These are phyloP conservation scores for Eubucco bourcierii DNA, from an alignment of 2,113 vertebrate species.

Conservation along the genomic window DNA sequence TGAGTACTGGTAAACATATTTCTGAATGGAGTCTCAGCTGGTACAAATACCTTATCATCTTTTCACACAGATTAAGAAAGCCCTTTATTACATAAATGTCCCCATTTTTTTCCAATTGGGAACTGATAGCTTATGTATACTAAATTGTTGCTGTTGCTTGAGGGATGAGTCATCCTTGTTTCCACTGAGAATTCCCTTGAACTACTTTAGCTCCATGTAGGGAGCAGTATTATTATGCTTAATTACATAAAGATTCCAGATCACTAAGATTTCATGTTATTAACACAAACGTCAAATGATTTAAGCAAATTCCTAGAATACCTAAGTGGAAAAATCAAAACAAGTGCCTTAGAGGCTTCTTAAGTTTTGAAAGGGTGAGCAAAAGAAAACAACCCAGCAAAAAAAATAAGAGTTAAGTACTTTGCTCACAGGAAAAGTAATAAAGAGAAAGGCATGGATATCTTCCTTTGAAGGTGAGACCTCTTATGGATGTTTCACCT, in stretches of 20 bases:
- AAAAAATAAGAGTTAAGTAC: conserved; percentile 11
- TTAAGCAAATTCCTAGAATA: conserved; percentile 45
- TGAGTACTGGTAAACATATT: conserved; percentile 18
- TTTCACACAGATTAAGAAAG: not conserved
- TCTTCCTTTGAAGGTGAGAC: conserved; percentile 41
- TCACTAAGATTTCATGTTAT: conserved; percentile 38
- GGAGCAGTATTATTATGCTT: conserved; percentile 55
- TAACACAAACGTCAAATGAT: conserved; percentile 41
- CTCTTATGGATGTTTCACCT: conserved; percentile 21
- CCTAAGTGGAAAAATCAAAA: conserved; percentile 43
- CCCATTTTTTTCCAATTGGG: conserved; percentile 4
- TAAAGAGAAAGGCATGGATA: not conserved
- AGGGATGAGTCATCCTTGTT: conserved; percentile 52
- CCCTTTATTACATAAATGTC: conserved; percentile 33
- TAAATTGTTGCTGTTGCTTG: conserved; percentile 30
- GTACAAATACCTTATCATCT: conserved; percentile 20
- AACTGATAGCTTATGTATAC: conserved; percentile 1
- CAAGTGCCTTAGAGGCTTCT: conserved; percentile 29
- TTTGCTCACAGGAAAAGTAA: conserved; percentile 35
- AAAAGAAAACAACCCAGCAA: too few relatives aligned
- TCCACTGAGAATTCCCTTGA: conserved; percentile 52
- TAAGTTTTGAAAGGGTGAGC: not conserved
- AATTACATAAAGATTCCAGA: conserved; percentile 53
- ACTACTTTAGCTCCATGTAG: conserved; percentile 40
- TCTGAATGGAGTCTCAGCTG: not conserved